Percentiles rank a stretch among this genome's conserved stretches.
Evolutionary conservation across 2,888 invertebrate species (phyloP).

Genomic region (Cosmia trapezina): DNA sequence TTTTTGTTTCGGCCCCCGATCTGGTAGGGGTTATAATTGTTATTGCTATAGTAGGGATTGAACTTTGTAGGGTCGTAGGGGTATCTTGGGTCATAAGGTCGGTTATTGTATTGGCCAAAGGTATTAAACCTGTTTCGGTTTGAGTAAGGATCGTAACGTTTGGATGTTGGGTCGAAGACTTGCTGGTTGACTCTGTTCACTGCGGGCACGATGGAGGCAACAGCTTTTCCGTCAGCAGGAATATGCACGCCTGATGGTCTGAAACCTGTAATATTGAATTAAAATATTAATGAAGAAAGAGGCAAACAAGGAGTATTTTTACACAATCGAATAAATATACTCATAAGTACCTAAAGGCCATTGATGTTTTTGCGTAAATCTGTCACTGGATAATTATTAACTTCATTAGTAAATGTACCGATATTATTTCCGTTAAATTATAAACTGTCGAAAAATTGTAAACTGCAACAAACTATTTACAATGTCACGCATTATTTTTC

Average conservation of each 20-base stretch:
- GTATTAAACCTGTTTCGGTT: constrained; percentile 65
- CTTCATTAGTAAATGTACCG: no score
- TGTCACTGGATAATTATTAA: no score
- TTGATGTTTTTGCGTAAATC: background rate
- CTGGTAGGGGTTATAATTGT: constrained; percentile 66
- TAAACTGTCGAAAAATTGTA: no score
- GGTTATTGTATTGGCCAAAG: constrained; percentile 72
- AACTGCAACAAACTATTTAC: no score
- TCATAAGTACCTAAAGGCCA: background rate
- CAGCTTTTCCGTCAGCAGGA: constrained; percentile 90
- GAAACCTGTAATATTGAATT: constrained; percentile 81
- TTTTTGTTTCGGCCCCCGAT: constrained; percentile 52
- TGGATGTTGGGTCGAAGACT: constrained; percentile 70
- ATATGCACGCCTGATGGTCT: constrained; percentile 92
- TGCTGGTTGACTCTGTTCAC: constrained; percentile 70
- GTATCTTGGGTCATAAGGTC: constrained; percentile 71
- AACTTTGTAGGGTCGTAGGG: constrained; percentile 68
- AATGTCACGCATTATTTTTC: no score
- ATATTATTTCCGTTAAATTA: no score
- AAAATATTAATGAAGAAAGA: background rate
- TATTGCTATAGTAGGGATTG: constrained; percentile 66
- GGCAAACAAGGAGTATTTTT: background rate
- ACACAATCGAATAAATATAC: background rate
- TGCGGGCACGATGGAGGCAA: constrained; percentile 72
- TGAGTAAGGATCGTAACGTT: constrained; percentile 74